Conservation (phyloP, 1,140 invertebrate genomes). For the Cardiocondyla obscurior region DNA sequence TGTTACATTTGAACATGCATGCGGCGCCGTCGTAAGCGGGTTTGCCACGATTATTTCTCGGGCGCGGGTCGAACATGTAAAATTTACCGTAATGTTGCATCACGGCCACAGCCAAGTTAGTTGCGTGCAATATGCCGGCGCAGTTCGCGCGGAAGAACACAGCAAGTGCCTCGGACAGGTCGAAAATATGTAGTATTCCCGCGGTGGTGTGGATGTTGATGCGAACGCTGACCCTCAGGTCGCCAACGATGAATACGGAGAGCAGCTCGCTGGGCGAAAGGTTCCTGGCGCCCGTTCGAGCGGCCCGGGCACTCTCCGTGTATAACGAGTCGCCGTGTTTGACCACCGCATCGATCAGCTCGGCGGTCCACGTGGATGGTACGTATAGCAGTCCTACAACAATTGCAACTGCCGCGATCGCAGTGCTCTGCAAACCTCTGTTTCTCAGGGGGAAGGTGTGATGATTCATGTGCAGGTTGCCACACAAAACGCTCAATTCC, state of each 20-base stretch:
- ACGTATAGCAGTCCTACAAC: constrained; percentile 73
- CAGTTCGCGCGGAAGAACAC: constrained; percentile 70
- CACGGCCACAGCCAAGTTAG: constrained; percentile 71
- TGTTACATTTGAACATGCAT: constrained; percentile 75
- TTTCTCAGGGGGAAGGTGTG: constrained; percentile 51
- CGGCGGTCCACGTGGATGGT: constrained; percentile 76
- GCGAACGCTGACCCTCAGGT: constrained; percentile 67
- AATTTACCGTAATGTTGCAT: constrained; percentile 77
- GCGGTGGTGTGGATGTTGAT: constrained; percentile 71
- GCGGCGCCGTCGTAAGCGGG: constrained; percentile 66
- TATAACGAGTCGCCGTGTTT: constrained; percentile 74
- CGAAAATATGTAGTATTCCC: constrained; percentile 71
- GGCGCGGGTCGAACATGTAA: constrained; percentile 75
- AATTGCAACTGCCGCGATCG: constrained; percentile 74
- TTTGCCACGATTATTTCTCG: constrained; percentile 63
- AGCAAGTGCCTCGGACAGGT: constrained; percentile 54
- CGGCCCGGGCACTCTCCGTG: constrained; percentile 63
- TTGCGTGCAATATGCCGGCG: constrained; percentile 67
- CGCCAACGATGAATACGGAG: constrained; percentile 73
- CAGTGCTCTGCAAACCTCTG: constrained; percentile 76
- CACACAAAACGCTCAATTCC: constrained; percentile 68
- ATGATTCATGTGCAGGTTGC: constrained; percentile 69
- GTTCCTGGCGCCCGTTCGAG: constrained; percentile 67
- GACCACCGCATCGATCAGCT: constrained; percentile 71
- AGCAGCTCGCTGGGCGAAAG: constrained; percentile 74